A percentile compares a stretch with the other conserved stretches of the same genome.
phyloP scores from a whole-genome alignment of 2,113 vertebrate genomes.

The Ceyx melanurus region DNA sequence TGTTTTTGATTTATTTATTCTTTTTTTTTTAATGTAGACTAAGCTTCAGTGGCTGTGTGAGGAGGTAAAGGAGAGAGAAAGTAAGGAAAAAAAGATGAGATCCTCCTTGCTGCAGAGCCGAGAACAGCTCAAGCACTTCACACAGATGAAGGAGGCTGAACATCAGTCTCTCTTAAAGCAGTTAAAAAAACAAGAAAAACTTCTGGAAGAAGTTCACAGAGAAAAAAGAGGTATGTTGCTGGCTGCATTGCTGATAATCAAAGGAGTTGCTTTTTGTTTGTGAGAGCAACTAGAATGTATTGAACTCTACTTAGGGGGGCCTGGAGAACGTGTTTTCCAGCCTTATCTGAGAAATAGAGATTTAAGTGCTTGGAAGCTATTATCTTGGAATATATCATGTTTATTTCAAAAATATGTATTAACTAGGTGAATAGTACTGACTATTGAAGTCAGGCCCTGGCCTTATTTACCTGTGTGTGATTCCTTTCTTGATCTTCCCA shows the following conservation, averaged over 20 bases:
- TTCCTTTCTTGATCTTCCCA: not conserved
- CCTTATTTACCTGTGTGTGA: not conserved
- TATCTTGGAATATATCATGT: not conserved
- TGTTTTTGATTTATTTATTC: too few relatives aligned
- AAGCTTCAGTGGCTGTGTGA: slow-evolving; percentile 91
- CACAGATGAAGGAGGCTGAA: slow-evolving; percentile 79
- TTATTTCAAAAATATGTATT: not conserved
- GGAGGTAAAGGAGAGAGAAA: slow-evolving; percentile 84
- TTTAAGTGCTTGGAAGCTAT: not conserved
- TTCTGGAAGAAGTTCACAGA: slow-evolving; percentile 80
- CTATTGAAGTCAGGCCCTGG: not conserved
- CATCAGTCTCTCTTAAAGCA: slow-evolving; percentile 81
- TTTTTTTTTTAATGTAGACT: slow-evolving; percentile 64
- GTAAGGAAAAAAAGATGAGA: slow-evolving; percentile 78
- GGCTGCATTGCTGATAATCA: not conserved
- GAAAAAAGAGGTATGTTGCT: slow-evolving; percentile 86
- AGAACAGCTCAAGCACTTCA: slow-evolving; percentile 82
- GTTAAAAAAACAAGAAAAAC: slow-evolving; percentile 84
- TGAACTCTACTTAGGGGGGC: too few relatives aligned
- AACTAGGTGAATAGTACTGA: not conserved
- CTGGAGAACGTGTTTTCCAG: not conserved
- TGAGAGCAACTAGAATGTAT: too few relatives aligned
- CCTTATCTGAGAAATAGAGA: not conserved
- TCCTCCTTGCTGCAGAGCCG: slow-evolving; percentile 77
- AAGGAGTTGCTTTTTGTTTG: not conserved